Evolutionary conservation across 2,888 invertebrate species (phyloP), one percentile per base, ranked within the genome.

Genomic region (Hoplodrina blanda): DNA sequence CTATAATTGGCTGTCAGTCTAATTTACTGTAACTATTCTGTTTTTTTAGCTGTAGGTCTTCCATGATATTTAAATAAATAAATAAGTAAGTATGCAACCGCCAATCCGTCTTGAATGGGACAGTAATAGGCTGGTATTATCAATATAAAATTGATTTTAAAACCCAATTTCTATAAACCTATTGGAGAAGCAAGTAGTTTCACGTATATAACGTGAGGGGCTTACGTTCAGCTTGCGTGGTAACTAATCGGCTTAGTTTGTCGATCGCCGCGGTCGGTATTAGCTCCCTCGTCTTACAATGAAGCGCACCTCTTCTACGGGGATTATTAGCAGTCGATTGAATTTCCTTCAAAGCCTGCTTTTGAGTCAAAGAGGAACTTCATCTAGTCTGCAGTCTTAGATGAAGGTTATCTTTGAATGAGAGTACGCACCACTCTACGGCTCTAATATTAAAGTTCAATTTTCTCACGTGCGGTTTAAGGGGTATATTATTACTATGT

Each of bases 291-390:
- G 46, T 59, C 61, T 71, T 41, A 55, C 66, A 67, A 69, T 69
- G 60, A 63, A 66, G 54, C 17, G 55, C 54, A 69, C 63, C 41
- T 50, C 30, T 77, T 62, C 57, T 73, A 73, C 73, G 30, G 62
- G 64, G 63, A 65, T 72, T 77, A 80, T 71, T 73, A 70, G 61
- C 68, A 62, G 56, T 49, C 69, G 63, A 78, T 80, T 78, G 68
- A 65, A 68, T 78, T 57, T 56, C 46, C 57, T 66, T 61, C 54
- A 30, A 65, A 74, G 62, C 52, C 25, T 46, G 30, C 25, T 62
- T 56, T 54, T 41, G 44, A 61, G 20, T 60, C 63, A 41, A 71
- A 55, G 60, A 55, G 11, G 49, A 52, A 59, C 49, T 59, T 73
- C 50, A 55, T 69, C n/a, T 68, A 53, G 61, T 13, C 49, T 46